A percentile compares a stretch with the other conserved stretches of the same genome.
These are phyloP conservation scores for Rutilus rutilus DNA, from an alignment of 2,113 vertebrate genomes.

Conservation along the genomic window DNA sequence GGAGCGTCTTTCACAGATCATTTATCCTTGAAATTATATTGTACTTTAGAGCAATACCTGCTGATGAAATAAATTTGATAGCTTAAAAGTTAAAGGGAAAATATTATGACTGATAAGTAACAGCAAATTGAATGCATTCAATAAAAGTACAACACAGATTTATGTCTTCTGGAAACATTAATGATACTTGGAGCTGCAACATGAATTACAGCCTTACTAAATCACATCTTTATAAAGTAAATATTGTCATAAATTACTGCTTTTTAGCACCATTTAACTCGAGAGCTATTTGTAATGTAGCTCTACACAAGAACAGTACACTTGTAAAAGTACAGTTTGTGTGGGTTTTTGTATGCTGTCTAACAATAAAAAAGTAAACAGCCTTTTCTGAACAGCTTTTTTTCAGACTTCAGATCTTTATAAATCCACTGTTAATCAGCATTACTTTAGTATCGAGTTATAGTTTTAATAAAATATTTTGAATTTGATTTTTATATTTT, in stretches of 20 bases:
- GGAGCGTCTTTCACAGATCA: neutral
- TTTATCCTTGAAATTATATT: neutral
- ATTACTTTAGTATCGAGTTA: too few species aligned
- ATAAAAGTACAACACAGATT: slow-evolving; percentile 16
- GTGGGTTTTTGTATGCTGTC: neutral
- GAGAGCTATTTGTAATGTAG: neutral
- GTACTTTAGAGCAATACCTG: neutral
- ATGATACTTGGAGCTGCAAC: neutral
- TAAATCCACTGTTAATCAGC: neutral
- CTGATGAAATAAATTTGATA: neutral
- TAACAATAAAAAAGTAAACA: neutral
- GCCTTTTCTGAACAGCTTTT: neutral
- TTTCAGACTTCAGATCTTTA: neutral
- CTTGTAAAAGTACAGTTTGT: neutral
- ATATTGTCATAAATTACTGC: neutral
- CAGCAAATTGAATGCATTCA: neutral
- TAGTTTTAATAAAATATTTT: too few species aligned
- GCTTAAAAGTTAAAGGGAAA: neutral
- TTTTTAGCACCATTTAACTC: neutral
- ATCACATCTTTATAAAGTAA: neutral
- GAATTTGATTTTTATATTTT: too few species aligned
- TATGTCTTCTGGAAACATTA: slow-evolving; percentile 21
- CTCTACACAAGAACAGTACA: neutral
- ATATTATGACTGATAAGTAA: neutral
- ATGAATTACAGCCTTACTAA: slow-evolving; percentile 10